A percentile compares a stretch with the other conserved stretches of the same genome.
Conservation (phyloP, 2,888 invertebrate species). For the Thymelicus sylvestris region DNA sequence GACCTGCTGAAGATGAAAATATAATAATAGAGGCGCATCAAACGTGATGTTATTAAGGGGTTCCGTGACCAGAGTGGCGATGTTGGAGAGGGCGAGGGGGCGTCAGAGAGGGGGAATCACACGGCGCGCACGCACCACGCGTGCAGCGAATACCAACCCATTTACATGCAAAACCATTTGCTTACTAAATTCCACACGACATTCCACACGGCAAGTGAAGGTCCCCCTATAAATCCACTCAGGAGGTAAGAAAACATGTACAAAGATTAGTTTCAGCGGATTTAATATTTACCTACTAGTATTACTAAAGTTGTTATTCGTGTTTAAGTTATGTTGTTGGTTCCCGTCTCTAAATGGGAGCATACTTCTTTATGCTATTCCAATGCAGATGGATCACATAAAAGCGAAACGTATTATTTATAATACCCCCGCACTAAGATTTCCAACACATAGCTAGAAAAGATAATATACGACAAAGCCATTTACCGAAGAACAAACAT, state of each 20-base stretch:
- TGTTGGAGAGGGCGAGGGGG: slow-evolving; percentile 40
- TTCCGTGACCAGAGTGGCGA: slow-evolving; percentile 76
- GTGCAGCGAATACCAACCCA: slow-evolving; percentile 71
- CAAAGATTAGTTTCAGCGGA: not conserved
- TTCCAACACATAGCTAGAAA: too few species aligned
- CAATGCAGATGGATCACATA: too few species aligned
- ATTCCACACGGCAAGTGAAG: slow-evolving; percentile 52
- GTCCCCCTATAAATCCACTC: slow-evolving; percentile 55
- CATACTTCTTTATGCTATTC: too few species aligned
- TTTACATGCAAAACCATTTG: slow-evolving; percentile 77
- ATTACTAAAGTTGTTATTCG: not conserved
- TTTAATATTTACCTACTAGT: not conserved
- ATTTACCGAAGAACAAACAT: too few species aligned
- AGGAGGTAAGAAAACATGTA: not conserved
- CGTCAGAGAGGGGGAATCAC: slow-evolving; percentile 39
- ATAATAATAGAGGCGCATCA: slow-evolving; percentile 85
- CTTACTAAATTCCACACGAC: slow-evolving; percentile 61
- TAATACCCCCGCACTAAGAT: too few species aligned
- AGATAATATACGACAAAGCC: too few species aligned
- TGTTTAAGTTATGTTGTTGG: too few species aligned
- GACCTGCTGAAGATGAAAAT: slow-evolving; percentile 81
- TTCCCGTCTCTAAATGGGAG: too few species aligned
- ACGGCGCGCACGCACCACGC: slow-evolving; percentile 71
- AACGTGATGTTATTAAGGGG: slow-evolving; percentile 84
- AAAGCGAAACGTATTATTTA: too few species aligned